Base-by-base conservation (phyloP, 2,888 invertebrate species). In the Andrena chrysosceles region DNA sequence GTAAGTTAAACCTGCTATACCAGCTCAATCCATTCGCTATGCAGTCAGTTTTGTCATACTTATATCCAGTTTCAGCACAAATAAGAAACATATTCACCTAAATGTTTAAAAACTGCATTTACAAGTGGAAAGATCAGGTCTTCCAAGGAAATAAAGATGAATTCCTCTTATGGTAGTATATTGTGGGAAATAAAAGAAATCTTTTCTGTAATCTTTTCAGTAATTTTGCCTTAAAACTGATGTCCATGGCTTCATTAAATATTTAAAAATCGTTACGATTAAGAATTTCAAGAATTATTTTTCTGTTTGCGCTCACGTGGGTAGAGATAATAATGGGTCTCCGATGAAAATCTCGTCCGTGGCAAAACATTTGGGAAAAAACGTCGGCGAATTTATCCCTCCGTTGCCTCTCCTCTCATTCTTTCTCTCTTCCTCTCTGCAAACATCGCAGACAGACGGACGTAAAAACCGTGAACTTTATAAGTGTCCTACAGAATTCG, bases 401-500 rank as follows among this genome's bases (percentile, higher is more conserved):
- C 60, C 59, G 66, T 81, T 73, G 72, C 52, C 66, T 68, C 31
- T 23, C 63, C 54, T 56, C 63, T 67, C 54, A 35, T n/a, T 33
- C 26, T 13, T 8, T 56, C 10, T 23, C 56, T 23, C 4, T 23
- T 26, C 23, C 23, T 56, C 56, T 10, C 20, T 49, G 2, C 7
- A n/a, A 54, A 23, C 42, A 10, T 26, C 20, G 48, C 26, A 4
- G 20, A 20, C 35, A 42, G 52, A 60, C 49, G 29, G 10, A 10
- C 54, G 82, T 69, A 70, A 81, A 77, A 79, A 48, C 54, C 23
- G 52, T 33, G 52, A 62, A 31, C 20, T n/a, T 71, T 33, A 56
- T 66, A 60, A 77, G 63, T 63, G 70, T 71, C 49, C 69, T 56
- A 60, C 31, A 62, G 62, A 77, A 82, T 84, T 77, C 77, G 73